phyloP scores from a whole-genome alignment of 2,797 vertebrate species.

The Toxotes lorentzi region DNA sequence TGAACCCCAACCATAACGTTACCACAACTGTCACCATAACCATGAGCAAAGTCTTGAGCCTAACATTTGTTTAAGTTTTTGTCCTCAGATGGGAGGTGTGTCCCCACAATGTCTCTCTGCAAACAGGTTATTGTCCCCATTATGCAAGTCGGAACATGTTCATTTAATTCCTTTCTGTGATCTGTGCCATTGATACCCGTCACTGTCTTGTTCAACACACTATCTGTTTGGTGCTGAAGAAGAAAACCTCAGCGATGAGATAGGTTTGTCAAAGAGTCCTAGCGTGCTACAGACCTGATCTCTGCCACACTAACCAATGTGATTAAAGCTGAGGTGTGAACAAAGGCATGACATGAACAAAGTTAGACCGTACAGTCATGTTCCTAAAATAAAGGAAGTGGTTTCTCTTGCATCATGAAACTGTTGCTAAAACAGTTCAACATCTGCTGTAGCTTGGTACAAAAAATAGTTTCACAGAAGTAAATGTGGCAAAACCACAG shows the following conservation, averaged over 20 bases:
- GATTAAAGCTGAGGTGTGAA: background rate
- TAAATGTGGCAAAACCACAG: too few species aligned
- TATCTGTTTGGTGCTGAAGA: too few species aligned
- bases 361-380: background rate
- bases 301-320: too few species aligned
- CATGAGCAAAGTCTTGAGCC: background rate
- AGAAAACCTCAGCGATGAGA: too few species aligned
- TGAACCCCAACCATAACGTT: background rate
- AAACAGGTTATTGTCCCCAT: too few species aligned
- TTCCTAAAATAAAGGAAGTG: conserved; percentile 33
- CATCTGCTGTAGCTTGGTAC: background rate
- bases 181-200: background rate
- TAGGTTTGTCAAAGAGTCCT: too few species aligned
- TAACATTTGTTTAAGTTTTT: too few species aligned
- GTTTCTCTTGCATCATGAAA: conserved; percentile 33
- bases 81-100: background rate
- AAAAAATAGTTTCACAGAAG: too few species aligned
- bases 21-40: background rate
- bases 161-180: background rate
- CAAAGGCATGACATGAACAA: background rate
- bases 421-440: conserved; percentile 25
- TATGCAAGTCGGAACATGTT: too few species aligned
- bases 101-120: background rate
- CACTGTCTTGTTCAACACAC: too few species aligned
- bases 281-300: background rate